These are phyloP conservation scores for Mormyrus lacerda DNA, from an alignment of 2,113 vertebrate species.

Conservation along the genomic window DNA sequence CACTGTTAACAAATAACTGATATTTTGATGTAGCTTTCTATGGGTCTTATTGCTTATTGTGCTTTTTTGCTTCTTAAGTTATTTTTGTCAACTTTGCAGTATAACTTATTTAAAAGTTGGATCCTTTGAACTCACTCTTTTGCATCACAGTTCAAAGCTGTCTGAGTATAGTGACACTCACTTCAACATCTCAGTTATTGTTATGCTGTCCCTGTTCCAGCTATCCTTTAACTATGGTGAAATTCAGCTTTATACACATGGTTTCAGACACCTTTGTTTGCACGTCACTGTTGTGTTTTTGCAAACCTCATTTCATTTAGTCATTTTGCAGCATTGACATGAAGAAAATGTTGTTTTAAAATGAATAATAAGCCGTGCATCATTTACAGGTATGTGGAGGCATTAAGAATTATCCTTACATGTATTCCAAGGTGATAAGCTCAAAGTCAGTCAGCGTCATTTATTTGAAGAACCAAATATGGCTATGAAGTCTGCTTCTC, in stretches of 20 bases:
- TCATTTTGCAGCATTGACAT: neutral
- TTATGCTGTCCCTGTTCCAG: neutral
- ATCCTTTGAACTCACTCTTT: neutral
- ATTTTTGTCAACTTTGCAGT: neutral
- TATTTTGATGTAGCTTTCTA: neutral
- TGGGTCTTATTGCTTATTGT: neutral
- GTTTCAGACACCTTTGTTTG: neutral
- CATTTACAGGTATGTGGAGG: neutral
- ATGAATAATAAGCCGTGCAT: neutral
- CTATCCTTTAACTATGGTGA: neutral
- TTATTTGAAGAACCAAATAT: neutral
- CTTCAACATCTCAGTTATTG: neutral
- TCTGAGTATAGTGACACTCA: neutral
- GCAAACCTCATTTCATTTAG: neutral
- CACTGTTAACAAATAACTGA: neutral
- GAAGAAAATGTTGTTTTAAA: neutral
- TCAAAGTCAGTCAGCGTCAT: neutral
- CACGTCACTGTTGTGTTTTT: neutral
- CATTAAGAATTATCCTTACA: neutral
- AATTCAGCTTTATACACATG: neutral
- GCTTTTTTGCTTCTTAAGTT: neutral
- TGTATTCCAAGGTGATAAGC: neutral
- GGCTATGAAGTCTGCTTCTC: too few relatives aligned
- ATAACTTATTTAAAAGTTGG: neutral
- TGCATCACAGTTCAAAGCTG: neutral